phyloP scores from a whole-genome alignment of 1,140 invertebrate genomes.

The Listronotus oregonensis region DNA sequence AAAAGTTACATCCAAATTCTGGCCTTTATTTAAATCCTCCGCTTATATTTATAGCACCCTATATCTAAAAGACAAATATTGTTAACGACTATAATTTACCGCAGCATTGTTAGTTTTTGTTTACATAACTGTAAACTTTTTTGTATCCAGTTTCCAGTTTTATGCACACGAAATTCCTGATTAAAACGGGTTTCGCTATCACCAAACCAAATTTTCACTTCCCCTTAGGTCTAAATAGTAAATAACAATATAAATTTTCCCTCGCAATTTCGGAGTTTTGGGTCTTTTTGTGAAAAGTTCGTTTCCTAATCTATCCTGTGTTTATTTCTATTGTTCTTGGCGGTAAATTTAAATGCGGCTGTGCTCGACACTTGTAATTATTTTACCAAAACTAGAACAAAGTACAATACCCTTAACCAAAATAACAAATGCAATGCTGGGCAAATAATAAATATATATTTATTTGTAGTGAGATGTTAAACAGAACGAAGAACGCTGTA shows the following conservation, averaged over 20 bases:
- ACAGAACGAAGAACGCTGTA: conserved; percentile 1
- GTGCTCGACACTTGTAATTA: not conserved
- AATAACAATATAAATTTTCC: not conserved
- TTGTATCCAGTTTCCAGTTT: too few relatives aligned
- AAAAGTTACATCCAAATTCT: too few relatives aligned
- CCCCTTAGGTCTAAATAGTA: not conserved
- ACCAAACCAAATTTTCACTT: too few relatives aligned
- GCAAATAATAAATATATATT: conserved; percentile 9
- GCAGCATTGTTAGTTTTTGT: too few relatives aligned
- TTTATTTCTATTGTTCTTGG: not conserved
- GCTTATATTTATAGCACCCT: too few relatives aligned
- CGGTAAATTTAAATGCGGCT: conserved; percentile 12
- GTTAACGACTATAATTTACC: too few relatives aligned
- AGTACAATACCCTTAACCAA: not conserved
- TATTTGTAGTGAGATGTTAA: conserved; percentile 8
- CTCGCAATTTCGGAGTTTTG: not conserved
- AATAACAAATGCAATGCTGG: conserved; percentile 2
- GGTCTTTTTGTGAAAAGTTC: not conserved
- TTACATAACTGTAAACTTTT: too few relatives aligned
- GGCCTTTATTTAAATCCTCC: too few relatives aligned
- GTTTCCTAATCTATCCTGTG: conserved; percentile 1
- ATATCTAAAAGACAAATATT: too few relatives aligned
- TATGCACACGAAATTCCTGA: too few relatives aligned
- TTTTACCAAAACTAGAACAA: conserved; percentile 18
- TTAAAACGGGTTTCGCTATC: too few relatives aligned